A percentile compares a stretch with the other conserved stretches of the same genome.
Evolutionary conservation across 1,140 invertebrate genomes (phyloP).

Genomic region (Leptestheria dahalacensis): DNA sequence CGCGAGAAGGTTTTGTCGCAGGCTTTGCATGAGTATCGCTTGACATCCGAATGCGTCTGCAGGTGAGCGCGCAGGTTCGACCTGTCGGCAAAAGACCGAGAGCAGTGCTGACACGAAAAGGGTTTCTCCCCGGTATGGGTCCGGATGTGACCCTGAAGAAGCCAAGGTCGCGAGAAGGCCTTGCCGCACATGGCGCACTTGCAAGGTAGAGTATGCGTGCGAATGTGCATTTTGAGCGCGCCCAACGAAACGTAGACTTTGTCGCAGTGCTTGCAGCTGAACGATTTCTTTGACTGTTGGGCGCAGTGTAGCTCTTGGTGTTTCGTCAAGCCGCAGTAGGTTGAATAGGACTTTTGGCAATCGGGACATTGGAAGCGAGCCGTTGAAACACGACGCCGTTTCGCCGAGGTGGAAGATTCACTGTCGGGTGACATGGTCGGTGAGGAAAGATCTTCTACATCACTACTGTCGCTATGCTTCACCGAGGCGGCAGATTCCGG

Average conservation of each 20-base stretch:
- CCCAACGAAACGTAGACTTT: slow-evolving; percentile 90
- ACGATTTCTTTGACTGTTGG: slow-evolving; percentile 73
- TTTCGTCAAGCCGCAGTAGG: slow-evolving; percentile 87
- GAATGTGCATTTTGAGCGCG: slow-evolving; percentile 96
- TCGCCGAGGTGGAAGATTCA: background rate
- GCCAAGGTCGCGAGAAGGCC: slow-evolving; percentile 90
- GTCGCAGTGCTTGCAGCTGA: slow-evolving; percentile 89
- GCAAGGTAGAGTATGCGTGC: slow-evolving; percentile 93
- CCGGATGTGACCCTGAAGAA: slow-evolving; percentile 85
- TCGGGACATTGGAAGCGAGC: slow-evolving; percentile 76
- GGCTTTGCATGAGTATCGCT: slow-evolving; percentile 84
- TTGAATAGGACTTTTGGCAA: slow-evolving; percentile 90
- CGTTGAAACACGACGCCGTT: slow-evolving; percentile 10
- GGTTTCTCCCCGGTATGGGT: slow-evolving; percentile 95
- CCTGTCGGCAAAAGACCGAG: slow-evolving; percentile 87
- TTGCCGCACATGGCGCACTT: slow-evolving; percentile 94
- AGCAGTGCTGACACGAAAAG: slow-evolving; percentile 86
- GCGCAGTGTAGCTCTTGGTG: slow-evolving; percentile 92
- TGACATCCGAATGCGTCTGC: slow-evolving; percentile 93
- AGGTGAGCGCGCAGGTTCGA: slow-evolving; percentile 91
- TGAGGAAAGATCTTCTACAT: slow-evolving; percentile 13
- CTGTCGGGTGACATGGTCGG: slow-evolving; percentile 5
- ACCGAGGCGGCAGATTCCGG: slow-evolving; percentile 2
- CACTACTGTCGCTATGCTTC: background rate
- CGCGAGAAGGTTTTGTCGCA: slow-evolving; percentile 95